Base-by-base conservation (phyloP, 2,888 invertebrate genomes). In the Rotaria socialis region DNA sequence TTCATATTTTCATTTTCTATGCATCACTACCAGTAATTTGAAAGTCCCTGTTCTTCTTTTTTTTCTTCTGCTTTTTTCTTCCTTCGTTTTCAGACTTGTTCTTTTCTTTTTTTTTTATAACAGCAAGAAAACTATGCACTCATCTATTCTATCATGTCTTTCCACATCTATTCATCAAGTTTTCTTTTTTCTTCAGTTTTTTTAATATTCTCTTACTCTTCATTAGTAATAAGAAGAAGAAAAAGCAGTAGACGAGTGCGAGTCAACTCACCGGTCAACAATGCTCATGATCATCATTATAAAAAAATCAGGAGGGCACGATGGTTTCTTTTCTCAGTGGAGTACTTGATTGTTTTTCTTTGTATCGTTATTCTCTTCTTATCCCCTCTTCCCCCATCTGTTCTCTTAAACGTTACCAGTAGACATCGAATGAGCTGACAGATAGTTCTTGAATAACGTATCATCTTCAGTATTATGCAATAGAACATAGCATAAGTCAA, bases 321-420 rank as follows among this genome's bases (percentile, higher is more conserved):
- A 19, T 41, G 19, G 35, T 67, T 67, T 67, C 67, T 67, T 41
- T 41, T 67, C 27, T 27, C n/a, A 19, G 19, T 41, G 19, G 35
- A 67, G 67, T 67, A 14, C 19, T 67, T 67, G 35, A 67, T 67
- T 67, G 19, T 67, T 67, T 67, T 67, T 67, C 10, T 67, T 67
- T 35, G 67, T 67, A 14, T 67, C 35, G 35, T 22, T 67, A 67
- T 41, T 35, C 19, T 24, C 67, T 67, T 67, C 1, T 11, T 11
- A 0, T 5, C 2, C 16, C 27, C 16, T 11, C 35, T 6, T 67
- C 67, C 35, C 35, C 14, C n/a, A 67, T 35, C 67, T 35, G 27
- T 67, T 67, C 67, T 67, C 67, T 67, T 67, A 67, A 67, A 67
- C 35, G 67, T 41, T 67, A 35, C 67, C 67, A 19, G 35, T 67